Percentiles rank a stretch among this genome's conserved stretches.
These are phyloP conservation scores for Hirtodrosophila histrioides DNA, from an alignment of 2,888 invertebrate genomes.

Conservation along the genomic window DNA sequence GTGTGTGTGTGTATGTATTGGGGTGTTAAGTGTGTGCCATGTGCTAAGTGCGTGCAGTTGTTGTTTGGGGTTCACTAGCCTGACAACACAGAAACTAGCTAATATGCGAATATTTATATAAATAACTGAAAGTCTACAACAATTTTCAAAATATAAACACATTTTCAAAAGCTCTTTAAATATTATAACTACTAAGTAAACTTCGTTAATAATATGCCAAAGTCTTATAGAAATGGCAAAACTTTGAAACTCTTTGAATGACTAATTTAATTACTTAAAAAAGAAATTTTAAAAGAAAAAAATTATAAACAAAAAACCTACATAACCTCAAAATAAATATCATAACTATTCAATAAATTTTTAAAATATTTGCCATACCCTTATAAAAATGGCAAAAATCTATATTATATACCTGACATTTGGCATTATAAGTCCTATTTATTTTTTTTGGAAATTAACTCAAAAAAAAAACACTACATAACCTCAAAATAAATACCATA, in stretches of 20 bases:
- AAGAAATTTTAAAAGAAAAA: slow-evolving; percentile 16
- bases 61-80: slow-evolving; percentile 18
- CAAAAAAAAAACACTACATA: background rate
- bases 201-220: background rate
- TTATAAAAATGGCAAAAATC: too few species aligned
- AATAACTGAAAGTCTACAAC: background rate
- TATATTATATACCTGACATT: too few species aligned
- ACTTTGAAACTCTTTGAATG: background rate
- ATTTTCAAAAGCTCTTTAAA: background rate
- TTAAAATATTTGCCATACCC: too few species aligned
- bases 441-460: background rate
- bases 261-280: slow-evolving; percentile 8
- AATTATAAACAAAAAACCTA: background rate
- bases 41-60: slow-evolving; percentile 38
- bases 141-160: background rate
- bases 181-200: too few species aligned
- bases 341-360: too few species aligned
- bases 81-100: background rate
- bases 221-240: background rate
- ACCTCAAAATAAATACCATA: too few species aligned
- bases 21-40: slow-evolving; percentile 52
- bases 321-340: too few species aligned
- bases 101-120: slow-evolving; percentile 15
- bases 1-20: slow-evolving; percentile 10
- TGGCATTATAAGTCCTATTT: too few species aligned